Base-by-base conservation (phyloP, 2,113 vertebrate species). In the Noctilio leporinus region DNA sequence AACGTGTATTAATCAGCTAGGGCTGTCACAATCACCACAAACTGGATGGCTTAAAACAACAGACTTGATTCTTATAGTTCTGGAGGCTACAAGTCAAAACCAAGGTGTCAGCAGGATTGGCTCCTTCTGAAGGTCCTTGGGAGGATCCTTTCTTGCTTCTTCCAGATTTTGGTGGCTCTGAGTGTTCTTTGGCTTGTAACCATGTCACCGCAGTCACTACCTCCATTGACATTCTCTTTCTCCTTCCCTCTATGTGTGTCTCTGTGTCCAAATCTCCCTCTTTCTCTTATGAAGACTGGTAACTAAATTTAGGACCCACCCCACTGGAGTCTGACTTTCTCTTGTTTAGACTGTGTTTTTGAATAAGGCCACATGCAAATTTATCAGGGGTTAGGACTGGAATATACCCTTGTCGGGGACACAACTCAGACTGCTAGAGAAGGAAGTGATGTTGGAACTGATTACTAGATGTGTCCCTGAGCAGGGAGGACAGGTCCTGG, bases 1-100 rank as follows among this genome's bases (percentile, higher is more conserved):
- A 47, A 30, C 4, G 4, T 3, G 30, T 33, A 1, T n/a, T 7
- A 5, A 15, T n/a, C 14, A 49, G 19, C 53, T 17, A 2, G 51
- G 20, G 22, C 30, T 59, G 5, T 20, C 33, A 3, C 64, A 45
- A 12, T n/a, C 15, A 33, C 33, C 62, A n/a, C 55, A 20, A 14
- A 11, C 33, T 1, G 3, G 2, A 10, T 57, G 81, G 11, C 62
- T 35, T 67, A 10, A 40, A 53, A 14, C 26, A 59, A 9, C 38
- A 38, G 33, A 30, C 19, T 40, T 53, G 38, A 12, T 30, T 26
- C 26, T 77, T 16, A 5, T 1, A 7, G 59, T 53, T 70, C 19
- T 38, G 7, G 75, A 83, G 38, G 30, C 59, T 43, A 43, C 10
- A 64, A 19, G n/a, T 47, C 62, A 47, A 17, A 55, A 12, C 65